Conservation (phyloP, 2,888 invertebrate species). For the Mylabris sibirica region DNA sequence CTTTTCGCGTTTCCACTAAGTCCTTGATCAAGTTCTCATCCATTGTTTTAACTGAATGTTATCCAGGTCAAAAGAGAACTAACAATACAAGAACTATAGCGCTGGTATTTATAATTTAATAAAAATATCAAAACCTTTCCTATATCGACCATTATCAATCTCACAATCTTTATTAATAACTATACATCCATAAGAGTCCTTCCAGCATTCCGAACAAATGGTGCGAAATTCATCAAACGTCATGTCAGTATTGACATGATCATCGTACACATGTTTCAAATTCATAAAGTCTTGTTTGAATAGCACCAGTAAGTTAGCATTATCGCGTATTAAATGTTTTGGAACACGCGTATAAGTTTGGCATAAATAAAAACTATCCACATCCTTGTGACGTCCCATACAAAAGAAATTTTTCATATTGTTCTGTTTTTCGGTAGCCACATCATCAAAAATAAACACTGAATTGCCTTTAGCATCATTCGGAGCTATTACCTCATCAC, state of each 20-base stretch:
- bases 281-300: slow-evolving; percentile 55
- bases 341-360: slow-evolving; percentile 54
- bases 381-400: slow-evolving; percentile 50
- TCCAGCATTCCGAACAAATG: slow-evolving; percentile 51
- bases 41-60: no score
- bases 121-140: slow-evolving; percentile 46
- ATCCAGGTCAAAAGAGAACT: no score
- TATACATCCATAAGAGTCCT: slow-evolving; percentile 46
- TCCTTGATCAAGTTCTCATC: slow-evolving; percentile 22
- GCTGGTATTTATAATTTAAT: slow-evolving; percentile 25
- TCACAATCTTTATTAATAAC: slow-evolving; percentile 47
- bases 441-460: slow-evolving; percentile 57
- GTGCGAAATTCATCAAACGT: slow-evolving; percentile 44
- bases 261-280: slow-evolving; percentile 47
- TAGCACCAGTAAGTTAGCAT: slow-evolving; percentile 52
- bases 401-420: slow-evolving; percentile 49
- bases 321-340: slow-evolving; percentile 55
- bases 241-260: slow-evolving; percentile 43
- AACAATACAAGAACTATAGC: no score
- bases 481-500: slow-evolving; percentile 39
- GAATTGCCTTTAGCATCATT: slow-evolving; percentile 45
- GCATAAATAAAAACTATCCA: slow-evolving; percentile 53
- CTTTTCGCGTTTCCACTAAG: slow-evolving; percentile 21
- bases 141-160: slow-evolving; percentile 47
- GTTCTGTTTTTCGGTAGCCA: slow-evolving; percentile 51